Conservation (phyloP, 2,888 invertebrate genomes). For the Anorthoa munda region DNA sequence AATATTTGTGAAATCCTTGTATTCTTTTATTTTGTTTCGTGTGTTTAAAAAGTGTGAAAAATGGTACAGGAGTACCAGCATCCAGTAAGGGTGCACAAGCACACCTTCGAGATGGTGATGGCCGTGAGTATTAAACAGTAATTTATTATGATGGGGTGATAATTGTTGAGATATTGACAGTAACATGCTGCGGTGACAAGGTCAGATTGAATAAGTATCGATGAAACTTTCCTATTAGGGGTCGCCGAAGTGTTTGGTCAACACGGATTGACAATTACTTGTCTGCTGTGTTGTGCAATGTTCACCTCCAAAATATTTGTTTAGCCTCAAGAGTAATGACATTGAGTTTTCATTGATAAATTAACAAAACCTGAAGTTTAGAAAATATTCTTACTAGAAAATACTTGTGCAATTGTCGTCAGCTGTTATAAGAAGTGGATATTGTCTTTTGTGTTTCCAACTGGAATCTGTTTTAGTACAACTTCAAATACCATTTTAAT, state of each 20-base stretch:
- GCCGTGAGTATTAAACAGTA: conserved; percentile 92
- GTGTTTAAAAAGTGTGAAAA: conserved; percentile 78
- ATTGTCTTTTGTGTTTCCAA: conserved; percentile 4
- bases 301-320: conserved; percentile 47
- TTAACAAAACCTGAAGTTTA: neutral
- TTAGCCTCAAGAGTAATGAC: conserved; percentile 11
- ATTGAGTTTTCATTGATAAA: conserved; percentile 47
- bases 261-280: conserved; percentile 49
- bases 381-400: conserved; percentile 4
- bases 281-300: conserved; percentile 52
- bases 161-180: conserved; percentile 39
- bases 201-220: conserved; percentile 56
- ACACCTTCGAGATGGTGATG: conserved; percentile 99
- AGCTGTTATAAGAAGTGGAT: neutral
- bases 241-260: conserved; percentile 42
- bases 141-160: conserved; percentile 33
- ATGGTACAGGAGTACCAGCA: conserved; percentile 99
- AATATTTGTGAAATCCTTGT: conserved; percentile 78
- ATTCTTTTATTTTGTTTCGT: conserved; percentile 76
- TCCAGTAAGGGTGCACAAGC: conserved; percentile 98
- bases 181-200: conserved; percentile 55
- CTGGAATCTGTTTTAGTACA: neutral
- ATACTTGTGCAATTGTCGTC: neutral
- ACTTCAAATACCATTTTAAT: neutral
- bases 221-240: conserved; percentile 49